Evolutionary conservation across 2,888 invertebrate genomes (phyloP), one percentile per base, ranked within the genome.

Genomic region (Thera britannica): DNA sequence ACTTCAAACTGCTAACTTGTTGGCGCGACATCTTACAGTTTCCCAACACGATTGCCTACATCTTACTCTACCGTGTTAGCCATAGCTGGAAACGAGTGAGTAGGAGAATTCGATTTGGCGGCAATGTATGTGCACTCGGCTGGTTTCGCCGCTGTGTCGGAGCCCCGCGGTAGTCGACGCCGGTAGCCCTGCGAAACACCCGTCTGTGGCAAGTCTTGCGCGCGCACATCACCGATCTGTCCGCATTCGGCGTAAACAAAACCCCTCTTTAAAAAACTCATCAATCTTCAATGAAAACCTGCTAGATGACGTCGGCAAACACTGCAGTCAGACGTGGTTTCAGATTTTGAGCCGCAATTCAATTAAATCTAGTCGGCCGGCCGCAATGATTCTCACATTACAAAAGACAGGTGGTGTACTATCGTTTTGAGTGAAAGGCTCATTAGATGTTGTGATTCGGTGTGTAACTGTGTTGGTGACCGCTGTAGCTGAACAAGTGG

Each of bases 351-450:
- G 38, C 62, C 67, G 71, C 66, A 65, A 60, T 64, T 46, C 52
- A 52, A 51, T 52, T 74, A 74, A 83, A 89, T 88, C 91, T 83
- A 89, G 86, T 71, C 77, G 81, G 80, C 86, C 89, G 89, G 81
- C 79, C 80, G 82, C 83, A 76, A 81, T 90, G 90, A 89, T 85
- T 89, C 88, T 81, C 79, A 81, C 75, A 82, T 83, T 82, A 85
- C 76, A 81, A 82, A 81, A 79, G 83, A 78, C 81, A 83, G 81
- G 82, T 85, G 79, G 80, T 82, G 83, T 81, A 80, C 83, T 83
- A 79, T 84, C 84, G 84, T 85, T 83, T 85, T 82, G 76, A 89
- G 92, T 92, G 92, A 92, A 92, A 92, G 92, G 84, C 78, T 81
- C 76, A 79, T 81, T 82, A 79, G 80, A 77, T 81, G 81, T 83